These are phyloP conservation scores for Heliothis virescens DNA, from an alignment of 1,140 invertebrate species.

Conservation along the genomic window DNA sequence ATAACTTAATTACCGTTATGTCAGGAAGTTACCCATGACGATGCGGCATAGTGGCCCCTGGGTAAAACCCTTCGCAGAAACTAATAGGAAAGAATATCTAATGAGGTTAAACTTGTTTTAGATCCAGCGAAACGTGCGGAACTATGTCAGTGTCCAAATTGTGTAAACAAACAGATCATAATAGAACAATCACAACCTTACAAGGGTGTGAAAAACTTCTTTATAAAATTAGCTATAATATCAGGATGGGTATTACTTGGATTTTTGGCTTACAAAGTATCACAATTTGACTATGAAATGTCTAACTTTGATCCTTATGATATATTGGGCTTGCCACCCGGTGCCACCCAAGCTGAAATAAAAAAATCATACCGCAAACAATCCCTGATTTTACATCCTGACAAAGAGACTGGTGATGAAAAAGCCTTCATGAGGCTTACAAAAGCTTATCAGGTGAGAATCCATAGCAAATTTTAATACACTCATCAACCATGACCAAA, in stretches of 20 bases:
- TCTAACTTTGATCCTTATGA: slow-evolving; percentile 99
- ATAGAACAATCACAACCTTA: slow-evolving; percentile 94
- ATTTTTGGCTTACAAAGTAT: slow-evolving; percentile 97
- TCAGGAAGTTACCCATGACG: slow-evolving; percentile 20
- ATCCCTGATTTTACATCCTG: slow-evolving; percentile 98
- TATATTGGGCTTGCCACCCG: slow-evolving; percentile 95
- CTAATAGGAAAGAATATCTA: slow-evolving; percentile 2
- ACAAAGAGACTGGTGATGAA: slow-evolving; percentile 98
- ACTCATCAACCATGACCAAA: too few relatives aligned
- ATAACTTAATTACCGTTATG: slow-evolving; percentile 43
- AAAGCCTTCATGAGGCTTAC: slow-evolving; percentile 99
- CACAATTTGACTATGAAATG: slow-evolving; percentile 99
- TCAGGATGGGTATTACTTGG: slow-evolving; percentile 96
- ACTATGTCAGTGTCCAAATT: slow-evolving; percentile 95
- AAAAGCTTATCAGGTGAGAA: slow-evolving; percentile 93
- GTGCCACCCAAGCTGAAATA: slow-evolving; percentile 94
- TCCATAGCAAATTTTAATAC: background rate
- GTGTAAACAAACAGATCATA: slow-evolving; percentile 93
- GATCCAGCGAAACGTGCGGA: slow-evolving; percentile 91
- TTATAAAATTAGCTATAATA: slow-evolving; percentile 89
- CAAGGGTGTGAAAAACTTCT: slow-evolving; percentile 92
- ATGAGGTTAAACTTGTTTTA: slow-evolving; percentile 76
- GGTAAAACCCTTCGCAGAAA: background rate
- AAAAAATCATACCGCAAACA: slow-evolving; percentile 98
- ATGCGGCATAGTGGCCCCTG: slow-evolving; percentile 14